These are phyloP conservation scores for Hippopotamyrus pictus DNA, from an alignment of 2,797 vertebrate species.

Conservation along the genomic window DNA sequence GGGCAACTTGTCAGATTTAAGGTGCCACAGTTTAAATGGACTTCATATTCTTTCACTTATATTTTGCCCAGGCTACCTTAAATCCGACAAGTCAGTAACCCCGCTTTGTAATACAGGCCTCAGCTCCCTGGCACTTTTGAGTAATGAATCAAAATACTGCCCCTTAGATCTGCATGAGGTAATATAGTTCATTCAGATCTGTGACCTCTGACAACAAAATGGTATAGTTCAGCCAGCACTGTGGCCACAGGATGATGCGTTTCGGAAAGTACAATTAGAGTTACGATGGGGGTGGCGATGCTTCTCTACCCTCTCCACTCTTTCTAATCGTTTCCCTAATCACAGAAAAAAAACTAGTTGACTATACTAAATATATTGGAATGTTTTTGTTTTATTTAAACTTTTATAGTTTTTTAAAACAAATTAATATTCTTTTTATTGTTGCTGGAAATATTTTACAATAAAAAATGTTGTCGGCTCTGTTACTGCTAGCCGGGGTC, in stretches of 20 bases:
- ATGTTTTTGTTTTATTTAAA: slow-evolving; percentile 52
- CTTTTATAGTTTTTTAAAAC: slow-evolving; percentile 48
- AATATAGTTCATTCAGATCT: not conserved
- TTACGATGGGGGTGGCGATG: not conserved
- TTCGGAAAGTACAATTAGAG: not conserved
- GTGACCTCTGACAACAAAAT: too few species aligned
- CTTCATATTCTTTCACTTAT: too few species aligned
- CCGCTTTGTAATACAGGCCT: too few species aligned
- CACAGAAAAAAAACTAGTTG: not conserved
- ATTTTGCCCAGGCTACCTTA: too few species aligned
- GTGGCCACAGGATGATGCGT: not conserved
- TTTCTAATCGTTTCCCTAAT: slow-evolving; percentile 10
- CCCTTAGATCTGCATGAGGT: not conserved
- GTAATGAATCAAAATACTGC: not conserved
- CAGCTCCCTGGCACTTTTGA: not conserved
- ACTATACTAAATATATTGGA: slow-evolving; percentile 39
- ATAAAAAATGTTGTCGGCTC: slow-evolving; percentile 52
- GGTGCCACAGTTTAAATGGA: too few species aligned
- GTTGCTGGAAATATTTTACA: slow-evolving; percentile 54
- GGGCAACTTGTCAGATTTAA: too few species aligned
- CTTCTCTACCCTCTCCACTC: not conserved
- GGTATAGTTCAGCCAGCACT: not conserved
- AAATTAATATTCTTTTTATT: slow-evolving; percentile 34
- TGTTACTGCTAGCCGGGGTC: not conserved
- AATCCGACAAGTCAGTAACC: too few species aligned